phyloP scores from a whole-genome alignment of 2,888 invertebrate genomes.

The Notodonta ziczac region DNA sequence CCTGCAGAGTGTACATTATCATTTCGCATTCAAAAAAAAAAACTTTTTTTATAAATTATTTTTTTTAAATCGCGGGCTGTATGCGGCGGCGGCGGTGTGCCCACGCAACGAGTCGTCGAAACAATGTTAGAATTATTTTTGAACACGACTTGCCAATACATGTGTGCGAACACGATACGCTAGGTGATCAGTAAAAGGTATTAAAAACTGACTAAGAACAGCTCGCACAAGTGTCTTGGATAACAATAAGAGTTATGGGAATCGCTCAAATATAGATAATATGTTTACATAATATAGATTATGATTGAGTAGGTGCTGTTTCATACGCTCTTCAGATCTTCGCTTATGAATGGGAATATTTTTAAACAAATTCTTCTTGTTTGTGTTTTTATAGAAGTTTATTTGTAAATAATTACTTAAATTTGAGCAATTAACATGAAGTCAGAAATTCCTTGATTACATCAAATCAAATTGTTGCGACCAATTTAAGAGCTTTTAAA shows the following conservation, averaged over 20 bases:
- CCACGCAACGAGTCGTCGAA: slow-evolving; percentile 33
- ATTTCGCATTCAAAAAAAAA: slow-evolving; percentile 25
- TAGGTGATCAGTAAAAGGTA: slow-evolving; percentile 19
- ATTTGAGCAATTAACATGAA: too few relatives aligned
- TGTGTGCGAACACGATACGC: slow-evolving; percentile 19
- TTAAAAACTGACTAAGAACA: slow-evolving; percentile 16
- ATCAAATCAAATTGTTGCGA: too few relatives aligned
- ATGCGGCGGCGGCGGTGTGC: slow-evolving; percentile 20
- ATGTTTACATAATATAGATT: not conserved
- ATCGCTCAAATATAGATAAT: slow-evolving; percentile 1
- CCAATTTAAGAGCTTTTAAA: too few relatives aligned
- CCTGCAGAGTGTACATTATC: slow-evolving; percentile 62
- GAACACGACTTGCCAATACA: slow-evolving; percentile 22
- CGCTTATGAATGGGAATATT: not conserved
- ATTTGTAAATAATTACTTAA: too few relatives aligned
- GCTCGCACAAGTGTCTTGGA: slow-evolving; percentile 20
- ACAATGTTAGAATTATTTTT: slow-evolving; percentile 29
- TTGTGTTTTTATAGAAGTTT: not conserved
- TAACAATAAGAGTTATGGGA: slow-evolving; percentile 22
- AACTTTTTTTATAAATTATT: slow-evolving; percentile 9
- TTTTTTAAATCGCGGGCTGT: slow-evolving; percentile 10
- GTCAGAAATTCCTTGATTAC: too few relatives aligned
- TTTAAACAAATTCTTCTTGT: not conserved
- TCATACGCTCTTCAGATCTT: not conserved
- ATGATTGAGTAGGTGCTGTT: not conserved